Percentiles rank a stretch among this genome's conserved stretches.
These are phyloP conservation scores for Thunnus maccoyii DNA, from an alignment of 2,113 vertebrate species.

Conservation along the genomic window DNA sequence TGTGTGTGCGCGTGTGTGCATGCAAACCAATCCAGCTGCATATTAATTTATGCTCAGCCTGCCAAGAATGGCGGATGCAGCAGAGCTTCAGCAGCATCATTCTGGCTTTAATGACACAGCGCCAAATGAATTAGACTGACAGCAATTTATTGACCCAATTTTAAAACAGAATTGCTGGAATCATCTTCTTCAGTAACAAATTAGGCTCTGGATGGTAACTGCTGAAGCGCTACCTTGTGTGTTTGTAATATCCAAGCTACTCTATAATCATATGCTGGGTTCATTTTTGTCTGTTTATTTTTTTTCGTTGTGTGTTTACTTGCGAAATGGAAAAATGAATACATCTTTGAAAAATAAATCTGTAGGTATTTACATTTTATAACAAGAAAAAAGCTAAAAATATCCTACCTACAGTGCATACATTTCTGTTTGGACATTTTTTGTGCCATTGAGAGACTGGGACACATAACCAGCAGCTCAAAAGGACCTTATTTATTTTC, in stretches of 20 bases:
- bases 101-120: constrained; percentile 69
- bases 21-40: constrained; percentile 54
- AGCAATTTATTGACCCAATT: constrained; percentile 80
- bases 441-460: neutral
- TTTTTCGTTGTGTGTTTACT: too few species aligned
- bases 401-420: too few species aligned
- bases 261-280: constrained; percentile 21
- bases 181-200: constrained; percentile 61
- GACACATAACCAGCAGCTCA: neutral
- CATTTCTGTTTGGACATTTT: too few species aligned
- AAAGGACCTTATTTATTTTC: too few species aligned
- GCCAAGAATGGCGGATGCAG: constrained; percentile 63
- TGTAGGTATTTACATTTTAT: too few species aligned
- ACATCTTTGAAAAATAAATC: too few species aligned
- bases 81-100: constrained; percentile 51
- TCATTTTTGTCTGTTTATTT: constrained; percentile 2
- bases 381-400: too few species aligned
- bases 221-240: constrained; percentile 44
- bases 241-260: constrained; percentile 11
- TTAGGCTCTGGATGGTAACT: constrained; percentile 47
- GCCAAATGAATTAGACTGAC: constrained; percentile 76
- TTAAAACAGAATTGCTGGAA: constrained; percentile 65
- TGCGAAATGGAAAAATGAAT: too few species aligned
- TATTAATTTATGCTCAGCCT: constrained; percentile 62
- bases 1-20: neutral